Evolutionary conservation across 2,888 invertebrate species (phyloP), one percentile per base, ranked within the genome.

Genomic region (Epirrhoe alternata): DNA sequence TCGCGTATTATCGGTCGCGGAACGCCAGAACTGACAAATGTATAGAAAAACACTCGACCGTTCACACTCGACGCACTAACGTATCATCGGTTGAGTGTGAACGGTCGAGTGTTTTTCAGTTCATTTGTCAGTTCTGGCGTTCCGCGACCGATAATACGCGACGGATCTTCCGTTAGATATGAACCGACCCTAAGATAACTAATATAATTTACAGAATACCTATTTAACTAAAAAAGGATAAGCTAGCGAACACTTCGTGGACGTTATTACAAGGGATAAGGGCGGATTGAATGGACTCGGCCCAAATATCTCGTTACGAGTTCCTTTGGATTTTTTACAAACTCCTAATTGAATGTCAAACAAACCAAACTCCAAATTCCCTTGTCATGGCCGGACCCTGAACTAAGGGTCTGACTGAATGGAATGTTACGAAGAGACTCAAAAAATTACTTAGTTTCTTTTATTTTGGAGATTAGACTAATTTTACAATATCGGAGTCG

Each of bases 261-360:
- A 75, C 71, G 58, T 73, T 70, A 73, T 75, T 73, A 75, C 65
- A 68, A 61, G 57, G 74, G 74, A 75, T 77, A 75, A 74, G 70
- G 67, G 66, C 24, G 74, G 76, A 70, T 73, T 68, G 68, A 72
- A 76, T 69, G 69, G 74, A 68, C 70, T 70, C 65, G 55, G 68
- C 63, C 66, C 65, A 68, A 71, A 71, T 72, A 75, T 74, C 75
- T 72, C 72, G 69, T 74, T 71, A 74, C 69, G 65, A 66, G 61
- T 64, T 68, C 61, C 61, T 66, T 63, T 56, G 60, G 70, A 58
- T 73, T 73, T 71, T 75, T 73, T 67, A 70, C 65, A 56, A 70
- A 69, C 66, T 64, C 70, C 69, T 75, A 75, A 76, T 76, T 75
- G 74, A 75, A 74, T 74, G 68, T 71, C 72, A 74, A 71, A 65